Percentiles rank a stretch among this genome's conserved stretches.
These are phyloP conservation scores for Panorpa germanica DNA, from an alignment of 2,888 invertebrate genomes.

Conservation along the genomic window DNA sequence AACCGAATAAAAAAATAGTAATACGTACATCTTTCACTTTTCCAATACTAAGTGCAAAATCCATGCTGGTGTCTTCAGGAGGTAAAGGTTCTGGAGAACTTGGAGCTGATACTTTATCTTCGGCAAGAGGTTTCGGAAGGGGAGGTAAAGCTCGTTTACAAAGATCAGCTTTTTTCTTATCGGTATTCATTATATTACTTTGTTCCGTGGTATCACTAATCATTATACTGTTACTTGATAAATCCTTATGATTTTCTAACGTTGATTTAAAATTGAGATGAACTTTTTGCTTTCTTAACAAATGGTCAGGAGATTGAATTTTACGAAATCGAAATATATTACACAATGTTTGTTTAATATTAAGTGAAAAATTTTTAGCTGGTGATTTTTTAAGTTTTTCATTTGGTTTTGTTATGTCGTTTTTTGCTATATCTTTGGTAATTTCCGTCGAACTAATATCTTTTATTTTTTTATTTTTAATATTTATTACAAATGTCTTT, in stretches of 20 bases:
- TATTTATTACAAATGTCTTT: too few relatives aligned
- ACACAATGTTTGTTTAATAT: slow-evolving; percentile 66
- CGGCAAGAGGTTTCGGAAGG: slow-evolving; percentile 33
- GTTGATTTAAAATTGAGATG: slow-evolving; percentile 12
- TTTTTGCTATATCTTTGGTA: slow-evolving; percentile 4
- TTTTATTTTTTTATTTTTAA: slow-evolving; percentile 6
- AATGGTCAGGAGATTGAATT: slow-evolving; percentile 28
- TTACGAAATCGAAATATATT: slow-evolving; percentile 60
- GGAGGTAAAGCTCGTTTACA: slow-evolving; percentile 48
- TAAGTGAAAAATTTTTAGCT: slow-evolving; percentile 40
- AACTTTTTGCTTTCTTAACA: slow-evolving; percentile 16
- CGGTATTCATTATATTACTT: slow-evolving; percentile 18
- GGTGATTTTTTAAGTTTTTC: slow-evolving; percentile 42
- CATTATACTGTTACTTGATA: too few relatives aligned
- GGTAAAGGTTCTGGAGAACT: slow-evolving; percentile 18
- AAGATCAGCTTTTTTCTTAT: slow-evolving; percentile 31
- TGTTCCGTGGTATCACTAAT: too few relatives aligned
- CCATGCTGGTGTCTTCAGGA: slow-evolving; percentile 39
- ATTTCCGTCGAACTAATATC: slow-evolving; percentile 3
- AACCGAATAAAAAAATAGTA: slow-evolving; percentile 7
- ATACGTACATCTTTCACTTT: slow-evolving; percentile 81
- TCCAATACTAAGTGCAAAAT: slow-evolving; percentile 81
- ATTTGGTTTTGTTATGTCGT: slow-evolving; percentile 11
- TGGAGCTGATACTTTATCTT: too few relatives aligned
- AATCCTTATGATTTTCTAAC: too few relatives aligned